These are phyloP conservation scores for Cephus nigrinus DNA, from an alignment of 2,888 invertebrate genomes.

Conservation along the genomic window DNA sequence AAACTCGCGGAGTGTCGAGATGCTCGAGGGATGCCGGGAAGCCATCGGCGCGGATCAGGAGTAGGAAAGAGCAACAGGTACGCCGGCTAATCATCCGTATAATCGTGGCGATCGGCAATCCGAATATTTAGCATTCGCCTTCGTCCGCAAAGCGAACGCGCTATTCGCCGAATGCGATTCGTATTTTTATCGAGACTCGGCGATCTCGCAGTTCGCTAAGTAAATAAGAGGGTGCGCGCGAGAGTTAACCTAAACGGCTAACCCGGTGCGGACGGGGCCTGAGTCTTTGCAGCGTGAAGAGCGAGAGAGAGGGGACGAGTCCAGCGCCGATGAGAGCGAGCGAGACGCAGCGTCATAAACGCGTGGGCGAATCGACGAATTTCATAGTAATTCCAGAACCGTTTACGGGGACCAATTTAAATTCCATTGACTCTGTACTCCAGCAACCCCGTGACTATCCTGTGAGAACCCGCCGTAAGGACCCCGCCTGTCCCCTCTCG, in stretches of 20 bases:
- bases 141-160: slow-evolving; percentile 40
- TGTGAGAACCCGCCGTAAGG: too few species aligned
- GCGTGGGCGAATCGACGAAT: slow-evolving; percentile 56
- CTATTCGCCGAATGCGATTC: slow-evolving; percentile 4
- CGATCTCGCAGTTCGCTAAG: slow-evolving; percentile 51
- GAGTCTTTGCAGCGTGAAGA: neutral
- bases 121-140: slow-evolving; percentile 37
- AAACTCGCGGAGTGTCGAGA: too few species aligned
- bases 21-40: too few species aligned
- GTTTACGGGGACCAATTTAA: slow-evolving; percentile 52
- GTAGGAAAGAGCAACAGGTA: slow-evolving; percentile 13
- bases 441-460: too few species aligned
- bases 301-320: neutral
- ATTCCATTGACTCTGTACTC: slow-evolving; percentile 44
- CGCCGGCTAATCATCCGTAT: slow-evolving; percentile 21
- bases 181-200: slow-evolving; percentile 44
- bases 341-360: slow-evolving; percentile 44
- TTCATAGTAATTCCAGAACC: slow-evolving; percentile 48
- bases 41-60: too few species aligned
- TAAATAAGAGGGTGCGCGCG: slow-evolving; percentile 53
- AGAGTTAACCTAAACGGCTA: slow-evolving; percentile 53
- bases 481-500: too few species aligned
- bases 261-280: slow-evolving; percentile 23
- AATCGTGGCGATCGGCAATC: slow-evolving; percentile 13
- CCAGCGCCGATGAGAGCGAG: slow-evolving; percentile 14